Evolutionary conservation across 2,888 invertebrate species (phyloP).

Genomic region (Tenthredo livida): DNA sequence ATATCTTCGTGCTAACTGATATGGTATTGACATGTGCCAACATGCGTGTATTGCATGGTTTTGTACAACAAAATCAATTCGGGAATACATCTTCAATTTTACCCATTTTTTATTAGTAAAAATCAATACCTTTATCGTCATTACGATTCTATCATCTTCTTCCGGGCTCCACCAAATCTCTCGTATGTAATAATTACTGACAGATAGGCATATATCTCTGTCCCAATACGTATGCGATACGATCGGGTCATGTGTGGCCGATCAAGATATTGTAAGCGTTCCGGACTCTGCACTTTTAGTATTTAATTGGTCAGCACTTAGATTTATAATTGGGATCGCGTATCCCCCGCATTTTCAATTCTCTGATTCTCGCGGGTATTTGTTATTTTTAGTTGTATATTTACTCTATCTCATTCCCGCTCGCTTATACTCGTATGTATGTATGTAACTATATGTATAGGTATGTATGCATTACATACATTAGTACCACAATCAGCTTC

Average conservation of each 20-base stretch:
- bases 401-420: not conserved
- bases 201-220: not conserved
- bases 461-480: not conserved
- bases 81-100: not conserved
- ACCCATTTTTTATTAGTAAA: not conserved
- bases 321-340: not conserved
- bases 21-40: not conserved
- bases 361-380: not conserved
- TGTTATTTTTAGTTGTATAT: slow-evolving; percentile 2
- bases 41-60: not conserved
- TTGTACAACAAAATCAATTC: not conserved
- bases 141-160: not conserved
- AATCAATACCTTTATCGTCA: not conserved
- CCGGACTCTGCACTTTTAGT: not conserved
- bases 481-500: slow-evolving; percentile 14
- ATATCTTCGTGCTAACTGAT: not conserved
- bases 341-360: not conserved
- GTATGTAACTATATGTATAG: not conserved
- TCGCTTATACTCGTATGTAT: not conserved
- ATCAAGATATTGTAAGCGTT: not conserved
- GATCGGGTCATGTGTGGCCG: not conserved
- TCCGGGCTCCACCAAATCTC: not conserved
- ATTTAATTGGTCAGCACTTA: not conserved
- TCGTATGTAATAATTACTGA: not conserved
- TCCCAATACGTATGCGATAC: not conserved